Evolutionary conservation across 2,113 vertebrate species (phyloP), one percentile per base, ranked within the genome.

Genomic region (Mixornis gularis): DNA sequence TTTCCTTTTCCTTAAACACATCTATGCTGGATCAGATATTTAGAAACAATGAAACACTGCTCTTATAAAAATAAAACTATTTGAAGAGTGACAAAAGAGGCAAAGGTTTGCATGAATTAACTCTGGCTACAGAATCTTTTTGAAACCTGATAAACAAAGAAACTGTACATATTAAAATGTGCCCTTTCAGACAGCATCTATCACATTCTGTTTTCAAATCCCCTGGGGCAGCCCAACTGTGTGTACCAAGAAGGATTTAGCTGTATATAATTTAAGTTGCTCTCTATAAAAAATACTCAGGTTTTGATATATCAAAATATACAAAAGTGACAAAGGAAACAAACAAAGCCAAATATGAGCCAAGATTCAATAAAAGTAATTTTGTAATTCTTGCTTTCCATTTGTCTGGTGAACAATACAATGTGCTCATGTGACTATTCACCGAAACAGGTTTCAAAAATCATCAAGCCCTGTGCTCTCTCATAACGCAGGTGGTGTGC

Each of bases 401-500:
- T 84, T 86, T 69, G 25, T 59, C 77, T 95, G 58, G 36, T 71
- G 49, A 87, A 71, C 68, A 89, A 82, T 25, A 41, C 24, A 55
- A n/a, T 48, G 34, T 38, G 49, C 18, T 93, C 49, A 49, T 72
- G 56, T 65, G 26, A 40, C 66, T 78, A 26, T 70, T 79, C 76
- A 65, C 59, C 0, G 1, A 93, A 96, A 90, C 0, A 19, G 87
- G 49, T 87, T 93, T 92, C 30, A 69, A 85, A 93, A 95, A 86
- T 64, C 84, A 89, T 58, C 70, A 83, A 62, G 58, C 77, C 66
- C 71, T 85, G 55, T 68, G 25, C 46, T 89, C 63, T 84, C 52
- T 95, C 79, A 85, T 65, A 84, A 94, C 91, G 87, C 95, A 94
- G 74, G 69, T 78, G 44, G 87, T 68, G 17, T 95, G 51, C 71